phyloP scores from a whole-genome alignment of 1,140 invertebrate genomes.

The Eumaeus atala region DNA sequence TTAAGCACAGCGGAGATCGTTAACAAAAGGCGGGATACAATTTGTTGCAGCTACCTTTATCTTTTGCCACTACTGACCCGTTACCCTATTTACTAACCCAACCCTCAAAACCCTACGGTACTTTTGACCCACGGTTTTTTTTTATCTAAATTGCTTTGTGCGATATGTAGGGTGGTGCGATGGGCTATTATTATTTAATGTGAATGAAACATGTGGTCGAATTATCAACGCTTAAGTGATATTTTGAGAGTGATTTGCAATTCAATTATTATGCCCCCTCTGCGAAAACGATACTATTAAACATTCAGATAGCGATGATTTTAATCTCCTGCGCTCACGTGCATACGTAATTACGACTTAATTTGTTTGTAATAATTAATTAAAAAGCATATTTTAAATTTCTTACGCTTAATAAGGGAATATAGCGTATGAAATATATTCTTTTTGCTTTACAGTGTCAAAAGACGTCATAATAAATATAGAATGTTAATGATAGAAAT shows the following conservation, averaged over 20 bases:
- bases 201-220: slow-evolving; percentile 64
- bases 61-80: slow-evolving; percentile 65
- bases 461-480: too few species aligned
- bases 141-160: slow-evolving; percentile 21
- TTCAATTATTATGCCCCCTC: slow-evolving; percentile 38
- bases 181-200: slow-evolving; percentile 56
- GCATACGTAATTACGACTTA: slow-evolving; percentile 13
- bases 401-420: too few species aligned
- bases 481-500: too few species aligned
- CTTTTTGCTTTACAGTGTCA: too few species aligned
- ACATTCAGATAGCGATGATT: slow-evolving; percentile 11
- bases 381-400: neutral
- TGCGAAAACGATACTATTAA: slow-evolving; percentile 20
- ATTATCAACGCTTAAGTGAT: slow-evolving; percentile 63
- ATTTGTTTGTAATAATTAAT: neutral
- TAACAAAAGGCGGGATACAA: slow-evolving; percentile 61
- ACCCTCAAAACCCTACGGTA: slow-evolving; percentile 37
- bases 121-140: slow-evolving; percentile 27
- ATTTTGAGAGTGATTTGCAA: slow-evolving; percentile 64
- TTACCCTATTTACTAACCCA: slow-evolving; percentile 58
- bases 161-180: slow-evolving; percentile 7
- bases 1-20: slow-evolving; percentile 63
- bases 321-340: slow-evolving; percentile 17
- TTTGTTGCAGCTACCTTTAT: slow-evolving; percentile 71
- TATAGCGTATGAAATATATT: too few species aligned